Conservation (phyloP, 2,888 invertebrate genomes). For the Drosophila ustulata region DNA sequence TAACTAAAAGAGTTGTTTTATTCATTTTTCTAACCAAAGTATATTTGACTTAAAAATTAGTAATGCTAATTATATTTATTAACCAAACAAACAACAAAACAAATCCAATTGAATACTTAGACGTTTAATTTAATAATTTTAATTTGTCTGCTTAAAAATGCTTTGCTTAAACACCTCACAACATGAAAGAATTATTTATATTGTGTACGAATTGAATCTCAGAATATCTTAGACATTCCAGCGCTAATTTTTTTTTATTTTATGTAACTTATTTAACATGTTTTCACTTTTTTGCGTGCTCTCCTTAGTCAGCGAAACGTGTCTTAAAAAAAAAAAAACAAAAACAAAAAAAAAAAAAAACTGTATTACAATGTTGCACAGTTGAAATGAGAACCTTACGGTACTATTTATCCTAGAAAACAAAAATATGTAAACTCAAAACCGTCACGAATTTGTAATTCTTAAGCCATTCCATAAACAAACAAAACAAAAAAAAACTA, state of each 20-base stretch:
- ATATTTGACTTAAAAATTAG: background rate
- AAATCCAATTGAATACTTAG: constrained; percentile 7
- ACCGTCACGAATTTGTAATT: constrained; percentile 73
- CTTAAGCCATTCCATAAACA: constrained; percentile 37
- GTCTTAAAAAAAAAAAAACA: constrained; percentile 60
- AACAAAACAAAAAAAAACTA: constrained; percentile 8
- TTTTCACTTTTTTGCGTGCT: constrained; percentile 46
- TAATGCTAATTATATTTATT: constrained; percentile 51
- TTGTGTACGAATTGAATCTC: constrained; percentile 15
- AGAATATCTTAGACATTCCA: constrained; percentile 52
- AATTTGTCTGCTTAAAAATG: constrained; percentile 39
- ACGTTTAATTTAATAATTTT: constrained; percentile 36
- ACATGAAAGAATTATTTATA: background rate
- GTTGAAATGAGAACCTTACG: constrained; percentile 34
- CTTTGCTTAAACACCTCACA: constrained; percentile 14
- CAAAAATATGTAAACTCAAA: constrained; percentile 40
- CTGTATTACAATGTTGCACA: constrained; percentile 72
- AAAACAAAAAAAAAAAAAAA: constrained; percentile 1
- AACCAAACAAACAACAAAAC: constrained; percentile 6
- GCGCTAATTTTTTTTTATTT: constrained; percentile 30
- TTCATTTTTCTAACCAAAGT: background rate
- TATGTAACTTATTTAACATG: constrained; percentile 47
- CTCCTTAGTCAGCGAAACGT: constrained; percentile 64
- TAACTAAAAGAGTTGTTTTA: constrained; percentile 70
- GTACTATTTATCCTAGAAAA: constrained; percentile 59